Conservation (phyloP, 1,140 invertebrate genomes). For the Ephestia elutella region DNA sequence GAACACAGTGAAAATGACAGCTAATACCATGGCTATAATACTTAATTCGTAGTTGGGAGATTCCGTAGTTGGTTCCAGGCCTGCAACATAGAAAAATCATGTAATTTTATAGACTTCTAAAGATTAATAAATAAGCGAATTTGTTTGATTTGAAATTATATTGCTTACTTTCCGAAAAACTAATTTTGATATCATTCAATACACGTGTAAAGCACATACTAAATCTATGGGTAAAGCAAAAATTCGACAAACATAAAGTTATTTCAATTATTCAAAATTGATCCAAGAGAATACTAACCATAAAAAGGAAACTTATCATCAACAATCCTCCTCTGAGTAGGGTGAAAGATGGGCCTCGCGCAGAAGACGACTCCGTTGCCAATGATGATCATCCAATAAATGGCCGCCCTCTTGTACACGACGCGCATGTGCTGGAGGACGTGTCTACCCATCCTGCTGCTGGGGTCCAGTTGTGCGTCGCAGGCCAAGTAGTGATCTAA, state of each 20-base stretch:
- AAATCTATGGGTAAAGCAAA: no score
- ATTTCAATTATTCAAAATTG: no score
- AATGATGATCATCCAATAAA: conserved; percentile 36
- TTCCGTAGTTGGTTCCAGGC: conserved; percentile 34
- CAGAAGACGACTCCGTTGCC: conserved; percentile 32
- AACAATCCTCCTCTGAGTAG: conserved; percentile 29
- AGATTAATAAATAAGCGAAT: no score
- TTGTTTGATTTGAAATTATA: no score
- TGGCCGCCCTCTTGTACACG: conserved; percentile 38
- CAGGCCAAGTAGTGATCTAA: conserved; percentile 27
- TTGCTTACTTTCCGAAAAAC: no score
- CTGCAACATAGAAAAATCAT: conserved; percentile 19
- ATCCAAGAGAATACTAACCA: no score
- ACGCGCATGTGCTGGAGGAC: conserved; percentile 25
- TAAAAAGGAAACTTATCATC: conserved; percentile 38
- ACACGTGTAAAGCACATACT: no score
- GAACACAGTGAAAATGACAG: conserved; percentile 24
- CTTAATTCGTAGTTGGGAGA: conserved; percentile 46
- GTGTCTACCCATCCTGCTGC: conserved; percentile 28
- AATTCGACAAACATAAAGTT: no score
- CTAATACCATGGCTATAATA: conserved; percentile 16
- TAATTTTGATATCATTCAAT: no score
- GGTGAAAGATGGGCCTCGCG: conserved; percentile 21
- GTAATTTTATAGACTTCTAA: not conserved
- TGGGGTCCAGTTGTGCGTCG: conserved; percentile 23